Conservation (phyloP, 1,140 invertebrate species). For the Sinella curviseta region DNA sequence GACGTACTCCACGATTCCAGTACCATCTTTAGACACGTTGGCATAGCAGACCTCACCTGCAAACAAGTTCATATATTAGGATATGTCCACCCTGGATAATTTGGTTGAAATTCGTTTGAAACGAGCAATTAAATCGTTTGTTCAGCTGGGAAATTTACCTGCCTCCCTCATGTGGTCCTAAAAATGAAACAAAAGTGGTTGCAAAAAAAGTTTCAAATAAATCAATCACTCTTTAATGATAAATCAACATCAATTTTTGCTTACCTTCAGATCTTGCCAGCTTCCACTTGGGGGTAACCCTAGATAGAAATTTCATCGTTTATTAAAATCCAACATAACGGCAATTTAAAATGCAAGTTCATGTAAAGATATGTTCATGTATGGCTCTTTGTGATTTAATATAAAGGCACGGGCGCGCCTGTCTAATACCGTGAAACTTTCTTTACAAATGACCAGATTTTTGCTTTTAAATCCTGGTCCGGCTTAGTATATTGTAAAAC, state of each 20-base stretch:
- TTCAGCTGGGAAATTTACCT: too few relatives aligned
- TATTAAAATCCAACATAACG: not conserved
- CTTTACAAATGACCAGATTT: not conserved
- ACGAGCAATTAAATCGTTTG: too few relatives aligned
- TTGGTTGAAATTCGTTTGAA: too few relatives aligned
- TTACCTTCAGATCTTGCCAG: slow-evolving; percentile 70
- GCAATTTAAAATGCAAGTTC: too few relatives aligned
- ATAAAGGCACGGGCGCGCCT: not conserved
- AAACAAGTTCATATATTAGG: too few relatives aligned
- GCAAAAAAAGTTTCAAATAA: too few relatives aligned
- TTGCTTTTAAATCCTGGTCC: not conserved
- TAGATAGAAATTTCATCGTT: slow-evolving; percentile 49
- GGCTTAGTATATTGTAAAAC: not conserved
- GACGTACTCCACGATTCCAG: slow-evolving; percentile 65
- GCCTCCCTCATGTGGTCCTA: slow-evolving; percentile 70
- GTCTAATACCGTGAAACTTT: not conserved
- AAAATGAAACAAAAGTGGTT: too few relatives aligned
- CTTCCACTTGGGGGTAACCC: slow-evolving; percentile 67
- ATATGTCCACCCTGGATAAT: too few relatives aligned
- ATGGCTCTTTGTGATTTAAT: not conserved
- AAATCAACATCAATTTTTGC: too few relatives aligned
- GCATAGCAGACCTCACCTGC: slow-evolving; percentile 68
- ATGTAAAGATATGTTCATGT: too few relatives aligned
- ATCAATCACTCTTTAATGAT: too few relatives aligned
- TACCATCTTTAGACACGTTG: slow-evolving; percentile 67